Evolutionary conservation across 2,888 invertebrate species (phyloP), one percentile per base, ranked within the genome.

Genomic region (Metacarcinus magister): DNA sequence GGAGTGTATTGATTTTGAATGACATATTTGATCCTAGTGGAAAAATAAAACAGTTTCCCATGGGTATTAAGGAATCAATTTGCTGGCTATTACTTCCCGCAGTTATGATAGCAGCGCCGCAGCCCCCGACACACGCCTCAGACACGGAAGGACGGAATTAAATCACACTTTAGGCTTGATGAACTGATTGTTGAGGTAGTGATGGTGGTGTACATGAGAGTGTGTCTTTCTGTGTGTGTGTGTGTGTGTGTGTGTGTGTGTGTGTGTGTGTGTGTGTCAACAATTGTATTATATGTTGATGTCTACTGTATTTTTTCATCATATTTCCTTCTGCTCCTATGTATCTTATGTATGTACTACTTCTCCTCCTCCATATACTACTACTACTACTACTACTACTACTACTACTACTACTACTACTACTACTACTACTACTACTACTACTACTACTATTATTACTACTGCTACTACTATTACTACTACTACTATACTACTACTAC

Each of bases 11-110:
- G 95, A 96, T 96, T 96, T 94, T 82, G 82, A 93, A 93, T 94
- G 94, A 94, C 91, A 54, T 94, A 90, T 67, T 94, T 89, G 94
- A 91, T 90, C 43, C 67, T 95, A 67, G 67, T 67, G 75, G 91
- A 28, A 67, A 39, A 94, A 39, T 54, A 95, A 94, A 96, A 94
- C 23, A 75, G 91, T 94, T 94, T 96, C 94, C 94, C 95, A 94
- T 90, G 95, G 95, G 95, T 91, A 94, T 96, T 96, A 96, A 13
- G 91, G 94, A 94, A 91, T 46, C 95, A 96, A 96, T 96, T 96
- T 96, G 95, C 95, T 92, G 94, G 95, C 94, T 91, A 95, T 95
- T 95, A 94, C 93, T 43, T 60, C 60, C 54, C 93, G 54, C 92
- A 92, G 90, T 95, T 60, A 92, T 92, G 95, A 82, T 82, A 82